phyloP scores from a whole-genome alignment of 2,888 invertebrate species.

The Lasioglossum zephyrum region DNA sequence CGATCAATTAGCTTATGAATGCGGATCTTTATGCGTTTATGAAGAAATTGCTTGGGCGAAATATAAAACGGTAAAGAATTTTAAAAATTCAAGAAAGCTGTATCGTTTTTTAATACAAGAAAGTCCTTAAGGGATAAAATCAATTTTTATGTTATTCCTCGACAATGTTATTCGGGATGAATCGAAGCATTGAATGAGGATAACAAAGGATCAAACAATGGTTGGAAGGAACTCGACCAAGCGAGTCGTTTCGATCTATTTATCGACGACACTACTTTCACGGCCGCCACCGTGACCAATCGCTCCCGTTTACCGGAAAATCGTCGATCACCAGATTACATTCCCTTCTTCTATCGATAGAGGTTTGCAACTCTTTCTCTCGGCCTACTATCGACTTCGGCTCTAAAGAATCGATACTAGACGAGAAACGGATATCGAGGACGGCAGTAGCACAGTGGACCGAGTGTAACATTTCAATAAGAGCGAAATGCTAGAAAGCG shows the following conservation, averaged over 20 bases:
- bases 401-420: not conserved
- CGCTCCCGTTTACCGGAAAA: conserved; percentile 38
- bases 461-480: conserved; percentile 24
- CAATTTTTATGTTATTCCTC: too few relatives aligned
- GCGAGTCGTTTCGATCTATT: conserved; percentile 37
- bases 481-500: conserved; percentile 40
- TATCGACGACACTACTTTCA: conserved; percentile 46
- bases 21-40: too few relatives aligned
- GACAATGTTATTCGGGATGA: too few relatives aligned
- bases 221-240: not conserved
- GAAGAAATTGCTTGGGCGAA: too few relatives aligned
- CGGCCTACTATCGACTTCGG: conserved; percentile 6
- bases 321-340: conserved; percentile 19
- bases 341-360: not conserved
- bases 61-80: too few relatives aligned
- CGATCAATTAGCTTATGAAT: too few relatives aligned
- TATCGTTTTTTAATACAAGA: too few relatives aligned
- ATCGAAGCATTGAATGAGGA: not conserved
- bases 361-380: not conserved
- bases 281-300: conserved; percentile 55
- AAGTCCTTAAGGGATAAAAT: too few relatives aligned
- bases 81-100: too few relatives aligned
- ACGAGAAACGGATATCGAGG: conserved; percentile 4
- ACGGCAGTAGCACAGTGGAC: not conserved
- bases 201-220: not conserved